phyloP scores from a whole-genome alignment of 2,797 vertebrate species.

The Karalla daura region DNA sequence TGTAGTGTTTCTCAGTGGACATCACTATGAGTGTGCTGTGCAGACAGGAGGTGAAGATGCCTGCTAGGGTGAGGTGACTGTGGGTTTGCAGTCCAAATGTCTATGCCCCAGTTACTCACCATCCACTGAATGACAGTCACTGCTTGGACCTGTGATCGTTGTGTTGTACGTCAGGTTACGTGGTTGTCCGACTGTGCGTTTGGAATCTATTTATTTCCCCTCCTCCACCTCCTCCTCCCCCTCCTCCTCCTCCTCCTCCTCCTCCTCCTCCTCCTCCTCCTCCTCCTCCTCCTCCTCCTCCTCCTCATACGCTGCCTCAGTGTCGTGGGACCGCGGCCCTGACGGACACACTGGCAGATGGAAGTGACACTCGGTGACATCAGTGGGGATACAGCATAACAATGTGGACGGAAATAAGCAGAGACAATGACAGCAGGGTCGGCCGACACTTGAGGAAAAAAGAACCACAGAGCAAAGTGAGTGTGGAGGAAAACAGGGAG shows the following conservation, averaged over 20 bases:
- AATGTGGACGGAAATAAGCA: conserved; percentile 58
- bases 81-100: too few species aligned
- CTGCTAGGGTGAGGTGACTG: too few species aligned
- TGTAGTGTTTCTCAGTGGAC: too few species aligned
- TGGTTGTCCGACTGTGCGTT: background rate
- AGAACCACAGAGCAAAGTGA: conserved; percentile 19
- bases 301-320: conserved; percentile 11
- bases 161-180: background rate
- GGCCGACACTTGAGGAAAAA: conserved; percentile 29
- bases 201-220: background rate
- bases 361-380: conserved; percentile 63
- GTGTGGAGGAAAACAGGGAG: conserved; percentile 22
- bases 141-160: too few species aligned
- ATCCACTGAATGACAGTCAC: conserved; percentile 4
- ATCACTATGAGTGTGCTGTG: too few species aligned
- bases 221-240: conserved; percentile 13
- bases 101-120: conserved; percentile 5
- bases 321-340: conserved; percentile 35
- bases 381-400: conserved; percentile 49
- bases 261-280: conserved; percentile 14
- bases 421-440: conserved; percentile 48
- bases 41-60: too few species aligned
- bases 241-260: conserved; percentile 14
- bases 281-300: conserved; percentile 14
- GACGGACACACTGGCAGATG: conserved; percentile 53